Evolutionary conservation across 1,140 invertebrate species (phyloP), one percentile per base, ranked within the genome.

Genomic region (fruit fly (Drosophila melanogaster)): DNA sequence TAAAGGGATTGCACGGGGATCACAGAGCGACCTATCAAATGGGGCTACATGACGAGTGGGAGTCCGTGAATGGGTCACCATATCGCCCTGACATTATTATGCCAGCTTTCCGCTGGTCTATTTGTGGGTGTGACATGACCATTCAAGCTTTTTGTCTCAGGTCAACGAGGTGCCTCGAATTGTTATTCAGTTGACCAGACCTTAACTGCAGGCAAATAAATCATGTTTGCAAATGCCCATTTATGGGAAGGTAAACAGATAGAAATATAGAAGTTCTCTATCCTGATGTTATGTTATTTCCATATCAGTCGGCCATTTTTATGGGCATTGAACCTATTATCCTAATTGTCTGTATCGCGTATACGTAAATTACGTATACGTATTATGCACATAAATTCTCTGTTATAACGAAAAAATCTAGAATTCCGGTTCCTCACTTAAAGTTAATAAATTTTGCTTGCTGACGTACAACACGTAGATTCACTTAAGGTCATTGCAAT

Each of bases 1-100:
- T 51, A 40, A 57, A 35, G 24, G 44, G 17, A 74, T 54, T 56
- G 38, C 40, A 50, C 43, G 59, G 51, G 15, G 11, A 50, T 15
- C 53, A 35, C 47, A 56, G 47, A 33, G 17, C 17, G 17, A 24
- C 35, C 47, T 51, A 64, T 49, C 17, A 17, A 15, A 33, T 8
- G 37, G 24, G 3, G 10, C 15, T 26, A 12, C 19, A 35, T 49
- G 24, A 8, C 12, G 38, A 24, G 6, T 49, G 24, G 3, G 49
- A 50, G 50, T 62, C 44, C 19, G 24, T 59, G 43, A 19, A 37
- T 64, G 26, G 15, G 37, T 14, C 8, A 19, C n/a, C 17, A 24
- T 60, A 38, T 47, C n/a, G 15, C 12, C 5, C 10, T 8, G 59
- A n/a, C 59, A 58, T 49, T 49, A 24, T 41, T 5, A 17, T 5